Evolutionary conservation across 2,888 invertebrate genomes (phyloP).

Genomic region (Esperia sulphurella): DNA sequence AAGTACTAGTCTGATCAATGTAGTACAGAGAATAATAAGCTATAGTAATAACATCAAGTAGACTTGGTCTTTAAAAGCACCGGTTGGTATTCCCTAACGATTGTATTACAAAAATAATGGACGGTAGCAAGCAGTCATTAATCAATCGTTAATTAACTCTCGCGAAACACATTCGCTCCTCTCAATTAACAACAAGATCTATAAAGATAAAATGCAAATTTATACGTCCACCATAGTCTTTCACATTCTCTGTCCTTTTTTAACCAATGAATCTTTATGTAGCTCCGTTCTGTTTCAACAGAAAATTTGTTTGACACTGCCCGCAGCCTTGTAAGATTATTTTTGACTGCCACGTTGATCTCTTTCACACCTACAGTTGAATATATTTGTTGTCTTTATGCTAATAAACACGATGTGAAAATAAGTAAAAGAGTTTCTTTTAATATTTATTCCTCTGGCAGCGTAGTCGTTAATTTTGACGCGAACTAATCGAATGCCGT

Average conservation of each 20-base stretch:
- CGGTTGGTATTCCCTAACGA: slow-evolving; percentile 28
- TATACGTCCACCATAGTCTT: slow-evolving; percentile 40
- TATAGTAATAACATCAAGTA: no score
- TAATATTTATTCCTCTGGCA: slow-evolving; percentile 34
- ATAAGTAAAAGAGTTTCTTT: slow-evolving; percentile 41
- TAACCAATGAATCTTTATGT: slow-evolving; percentile 12
- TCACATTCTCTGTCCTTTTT: slow-evolving; percentile 32
- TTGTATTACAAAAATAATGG: slow-evolving; percentile 41
- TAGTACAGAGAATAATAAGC: no score
- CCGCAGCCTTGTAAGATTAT: slow-evolving; percentile 23
- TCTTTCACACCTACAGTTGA: slow-evolving; percentile 35
- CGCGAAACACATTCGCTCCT: slow-evolving; percentile 51
- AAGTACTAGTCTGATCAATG: no score
- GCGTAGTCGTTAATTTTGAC: slow-evolving; percentile 38
- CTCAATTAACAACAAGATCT: slow-evolving; percentile 63
- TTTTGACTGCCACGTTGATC: slow-evolving; percentile 28
- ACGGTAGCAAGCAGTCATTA: slow-evolving; percentile 54
- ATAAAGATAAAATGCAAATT: slow-evolving; percentile 62
- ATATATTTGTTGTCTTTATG: slow-evolving; percentile 19
- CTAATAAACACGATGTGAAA: slow-evolving; percentile 13
- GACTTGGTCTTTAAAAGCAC: background rate
- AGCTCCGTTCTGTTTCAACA: slow-evolving; percentile 21
- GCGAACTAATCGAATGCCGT: slow-evolving; percentile 36
- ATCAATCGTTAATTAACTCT: slow-evolving; percentile 66
- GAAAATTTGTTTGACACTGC: slow-evolving; percentile 24